Percentiles rank a stretch among this genome's conserved stretches.
phyloP scores from a whole-genome alignment of 2,797 vertebrate species.

The Urophycis tenuis region DNA sequence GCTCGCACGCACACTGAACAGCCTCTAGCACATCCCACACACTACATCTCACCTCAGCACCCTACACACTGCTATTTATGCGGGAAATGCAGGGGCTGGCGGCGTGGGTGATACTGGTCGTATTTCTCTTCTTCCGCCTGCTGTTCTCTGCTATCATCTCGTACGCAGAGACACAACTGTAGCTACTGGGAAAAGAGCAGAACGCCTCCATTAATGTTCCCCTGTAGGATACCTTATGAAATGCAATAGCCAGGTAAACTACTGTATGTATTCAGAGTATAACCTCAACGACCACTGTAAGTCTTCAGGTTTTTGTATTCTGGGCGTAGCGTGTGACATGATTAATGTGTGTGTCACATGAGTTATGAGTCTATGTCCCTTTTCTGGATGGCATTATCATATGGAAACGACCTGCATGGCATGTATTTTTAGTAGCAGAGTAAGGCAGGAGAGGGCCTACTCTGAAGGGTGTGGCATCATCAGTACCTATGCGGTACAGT shows the following conservation, averaged over 20 bases:
- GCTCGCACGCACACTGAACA: constrained; percentile 17
- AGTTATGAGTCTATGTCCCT: background rate
- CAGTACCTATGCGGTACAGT: background rate
- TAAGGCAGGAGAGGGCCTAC: background rate
- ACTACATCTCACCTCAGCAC: constrained; percentile 41
- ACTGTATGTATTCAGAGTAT: background rate
- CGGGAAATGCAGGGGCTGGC: constrained; percentile 22
- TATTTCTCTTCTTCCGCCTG: background rate
- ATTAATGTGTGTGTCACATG: background rate
- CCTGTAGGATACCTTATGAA: background rate
- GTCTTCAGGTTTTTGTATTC: background rate
- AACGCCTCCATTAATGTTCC: background rate
- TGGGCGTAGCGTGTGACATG: background rate
- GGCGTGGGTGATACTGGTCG: background rate
- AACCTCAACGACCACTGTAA: background rate
- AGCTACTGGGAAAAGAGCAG: background rate
- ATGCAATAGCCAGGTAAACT: too few relatives aligned
- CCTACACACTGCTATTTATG: constrained; percentile 41
- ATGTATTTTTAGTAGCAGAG: background rate
- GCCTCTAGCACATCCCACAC: constrained; percentile 52
- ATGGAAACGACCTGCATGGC: background rate
- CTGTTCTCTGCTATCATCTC: background rate
- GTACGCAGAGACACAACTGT: background rate
- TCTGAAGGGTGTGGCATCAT: background rate
- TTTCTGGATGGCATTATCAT: background rate